phyloP scores from a whole-genome alignment of 2,888 invertebrate genomes.

The Diarsia mendica region DNA sequence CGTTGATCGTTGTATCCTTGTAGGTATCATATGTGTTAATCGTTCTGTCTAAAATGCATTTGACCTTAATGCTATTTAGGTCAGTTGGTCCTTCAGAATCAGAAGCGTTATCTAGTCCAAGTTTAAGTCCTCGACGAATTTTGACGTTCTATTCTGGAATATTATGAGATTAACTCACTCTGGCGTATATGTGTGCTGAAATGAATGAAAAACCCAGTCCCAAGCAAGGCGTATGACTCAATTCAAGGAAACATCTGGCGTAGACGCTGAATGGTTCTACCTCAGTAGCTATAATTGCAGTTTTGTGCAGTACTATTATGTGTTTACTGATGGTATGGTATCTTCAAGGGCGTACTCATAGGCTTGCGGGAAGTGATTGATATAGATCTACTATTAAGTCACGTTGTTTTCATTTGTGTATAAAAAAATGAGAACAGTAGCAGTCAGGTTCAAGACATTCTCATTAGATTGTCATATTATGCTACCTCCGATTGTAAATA shows the following conservation, averaged over 20 bases:
- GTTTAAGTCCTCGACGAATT: not conserved
- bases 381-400: slow-evolving; percentile 1
- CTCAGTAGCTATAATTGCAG: slow-evolving; percentile 17
- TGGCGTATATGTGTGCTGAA: not conserved
- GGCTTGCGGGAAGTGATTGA: not conserved
- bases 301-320: not conserved
- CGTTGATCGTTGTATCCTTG: not conserved
- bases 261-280: slow-evolving; percentile 17
- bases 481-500: not conserved
- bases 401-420: not conserved
- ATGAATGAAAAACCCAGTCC: slow-evolving; percentile 15
- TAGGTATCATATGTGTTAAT: not conserved
- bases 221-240: slow-evolving; percentile 27
- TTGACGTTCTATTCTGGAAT: not conserved
- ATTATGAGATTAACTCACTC: not conserved
- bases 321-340: not conserved
- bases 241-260: slow-evolving; percentile 34
- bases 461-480: not conserved
- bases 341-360: not conserved
- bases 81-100: slow-evolving; percentile 19
- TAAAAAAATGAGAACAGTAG: not conserved
- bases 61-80: slow-evolving; percentile 34
- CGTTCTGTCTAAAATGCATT: slow-evolving; percentile 1
- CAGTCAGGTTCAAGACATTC: not conserved
- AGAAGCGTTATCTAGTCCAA: slow-evolving; percentile 3